A percentile compares a stretch with the other conserved stretches of the same genome.
These are phyloP conservation scores for Microcebus griseorufus DNA, from an alignment of 2,113 vertebrate species.

Conservation along the genomic window DNA sequence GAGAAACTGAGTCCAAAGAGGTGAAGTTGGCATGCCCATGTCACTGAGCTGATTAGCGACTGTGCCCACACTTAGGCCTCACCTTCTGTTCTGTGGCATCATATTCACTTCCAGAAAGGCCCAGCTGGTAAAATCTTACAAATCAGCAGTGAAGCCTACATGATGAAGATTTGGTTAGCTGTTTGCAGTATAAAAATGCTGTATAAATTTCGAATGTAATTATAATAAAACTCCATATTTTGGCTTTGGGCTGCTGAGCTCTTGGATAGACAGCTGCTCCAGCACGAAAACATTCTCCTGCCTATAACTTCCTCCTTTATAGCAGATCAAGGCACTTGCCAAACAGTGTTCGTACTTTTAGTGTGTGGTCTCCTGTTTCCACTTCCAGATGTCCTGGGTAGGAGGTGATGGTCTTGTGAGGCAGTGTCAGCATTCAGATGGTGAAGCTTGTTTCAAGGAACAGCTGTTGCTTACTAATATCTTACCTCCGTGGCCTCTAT, in stretches of 20 bases:
- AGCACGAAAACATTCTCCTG: background rate
- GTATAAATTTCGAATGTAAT: background rate
- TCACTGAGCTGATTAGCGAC: background rate
- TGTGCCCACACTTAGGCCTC: background rate
- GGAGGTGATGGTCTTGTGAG: background rate
- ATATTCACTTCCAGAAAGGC: background rate
- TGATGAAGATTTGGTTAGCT: background rate
- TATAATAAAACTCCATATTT: background rate
- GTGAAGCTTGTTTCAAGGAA: background rate
- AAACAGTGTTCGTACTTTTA: background rate
- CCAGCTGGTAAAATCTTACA: background rate
- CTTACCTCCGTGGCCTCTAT: background rate
- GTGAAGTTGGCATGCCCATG: fast-evolving
- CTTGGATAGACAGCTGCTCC: conserved; percentile 35
- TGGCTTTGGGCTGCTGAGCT: conserved; percentile 31
- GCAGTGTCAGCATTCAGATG: background rate
- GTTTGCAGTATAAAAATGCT: background rate
- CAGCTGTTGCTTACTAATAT: background rate
- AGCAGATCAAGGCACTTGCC: background rate
- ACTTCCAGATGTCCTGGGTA: background rate
- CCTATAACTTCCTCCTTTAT: background rate
- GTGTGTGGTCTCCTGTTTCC: background rate
- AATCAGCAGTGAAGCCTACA: background rate
- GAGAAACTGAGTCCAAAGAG: background rate
- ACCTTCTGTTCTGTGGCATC: background rate